Conservation (phyloP, 2,797 vertebrate species). For the Bothrops alternatus region DNA sequence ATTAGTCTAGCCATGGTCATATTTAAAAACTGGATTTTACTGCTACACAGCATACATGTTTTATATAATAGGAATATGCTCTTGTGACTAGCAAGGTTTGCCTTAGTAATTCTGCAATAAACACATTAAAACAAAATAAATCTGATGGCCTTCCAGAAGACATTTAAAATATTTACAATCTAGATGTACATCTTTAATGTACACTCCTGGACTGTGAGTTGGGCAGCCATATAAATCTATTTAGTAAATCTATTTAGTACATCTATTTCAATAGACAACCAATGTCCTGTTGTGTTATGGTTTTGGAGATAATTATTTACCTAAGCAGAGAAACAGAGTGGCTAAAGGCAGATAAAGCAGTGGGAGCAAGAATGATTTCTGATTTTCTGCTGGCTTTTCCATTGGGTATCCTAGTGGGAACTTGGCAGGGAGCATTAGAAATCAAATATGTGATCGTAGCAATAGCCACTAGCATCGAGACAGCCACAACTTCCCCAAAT, state of each 20-base stretch:
- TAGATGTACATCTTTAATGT: background rate
- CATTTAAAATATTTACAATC: background rate
- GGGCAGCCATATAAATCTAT: background rate
- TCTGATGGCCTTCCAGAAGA: background rate
- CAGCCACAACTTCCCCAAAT: background rate
- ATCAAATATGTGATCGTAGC: background rate
- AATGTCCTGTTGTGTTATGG: background rate
- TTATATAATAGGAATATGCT: background rate
- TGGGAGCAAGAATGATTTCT: background rate
- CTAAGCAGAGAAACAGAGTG: background rate
- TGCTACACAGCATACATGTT: background rate
- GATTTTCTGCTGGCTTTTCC: background rate
- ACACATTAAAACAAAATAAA: background rate
- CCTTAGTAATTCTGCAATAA: background rate
- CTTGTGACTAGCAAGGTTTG: background rate
- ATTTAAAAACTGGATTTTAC: background rate
- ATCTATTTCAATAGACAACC: background rate
- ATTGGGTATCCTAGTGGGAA: background rate
- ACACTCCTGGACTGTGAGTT: background rate
- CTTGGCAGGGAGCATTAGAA: background rate
- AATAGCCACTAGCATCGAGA: background rate
- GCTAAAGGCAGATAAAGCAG: background rate
- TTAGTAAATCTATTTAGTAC: background rate
- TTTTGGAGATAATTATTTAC: background rate
- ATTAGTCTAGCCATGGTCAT: background rate